Evolutionary conservation across 2,888 invertebrate species (phyloP).

Genomic region (Thysanoteuthis rhombus): DNA sequence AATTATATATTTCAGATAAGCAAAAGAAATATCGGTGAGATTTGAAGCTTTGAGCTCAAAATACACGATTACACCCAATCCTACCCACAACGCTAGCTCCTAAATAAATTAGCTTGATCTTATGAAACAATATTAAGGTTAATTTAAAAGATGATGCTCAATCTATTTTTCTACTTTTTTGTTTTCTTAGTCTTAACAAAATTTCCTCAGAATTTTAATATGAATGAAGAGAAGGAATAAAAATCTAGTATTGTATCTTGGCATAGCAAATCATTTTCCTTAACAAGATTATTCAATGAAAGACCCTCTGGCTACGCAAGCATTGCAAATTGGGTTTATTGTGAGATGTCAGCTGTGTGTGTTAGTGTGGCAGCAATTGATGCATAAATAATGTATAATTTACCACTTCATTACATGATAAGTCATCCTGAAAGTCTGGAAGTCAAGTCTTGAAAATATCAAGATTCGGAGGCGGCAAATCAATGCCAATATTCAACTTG

Average conservation of each 20-base stretch:
- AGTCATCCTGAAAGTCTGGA: background rate
- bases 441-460: background rate
- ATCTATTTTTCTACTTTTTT: no score
- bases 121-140: no score
- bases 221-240: background rate
- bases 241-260: background rate
- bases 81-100: no score
- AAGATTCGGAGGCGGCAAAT: background rate
- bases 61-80: no score
- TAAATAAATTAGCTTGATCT: no score
- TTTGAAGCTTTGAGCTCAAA: no score
- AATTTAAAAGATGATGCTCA: no score
- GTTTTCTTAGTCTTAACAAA: background rate
- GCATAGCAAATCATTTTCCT: background rate
- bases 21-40: no score
- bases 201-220: background rate
- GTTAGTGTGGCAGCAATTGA: background rate
- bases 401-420: background rate
- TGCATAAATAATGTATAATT: no score
- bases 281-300: background rate
- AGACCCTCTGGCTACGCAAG: background rate
- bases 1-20: no score
- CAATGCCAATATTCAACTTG: background rate
- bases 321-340: background rate
- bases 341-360: background rate